Evolutionary conservation across 2,797 vertebrate genomes (phyloP).

Genomic region (Falco peregrinus): DNA sequence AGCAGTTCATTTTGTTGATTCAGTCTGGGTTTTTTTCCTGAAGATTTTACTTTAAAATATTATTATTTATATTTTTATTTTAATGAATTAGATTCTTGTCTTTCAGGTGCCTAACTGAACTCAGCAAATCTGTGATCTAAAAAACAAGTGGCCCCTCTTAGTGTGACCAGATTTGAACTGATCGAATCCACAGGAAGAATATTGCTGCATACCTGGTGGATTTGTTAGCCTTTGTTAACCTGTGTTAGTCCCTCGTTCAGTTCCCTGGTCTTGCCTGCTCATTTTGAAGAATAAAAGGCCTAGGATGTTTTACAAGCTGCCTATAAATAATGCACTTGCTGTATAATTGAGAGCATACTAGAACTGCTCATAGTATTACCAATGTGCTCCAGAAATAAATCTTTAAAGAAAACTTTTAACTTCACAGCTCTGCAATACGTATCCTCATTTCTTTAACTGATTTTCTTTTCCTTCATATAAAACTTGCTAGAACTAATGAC

Average conservation of each 20-base stretch:
- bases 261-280: background rate
- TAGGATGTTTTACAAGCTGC: slow-evolving; percentile 9
- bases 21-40: background rate
- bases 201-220: background rate
- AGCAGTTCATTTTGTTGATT: background rate
- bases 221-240: background rate
- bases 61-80: background rate
- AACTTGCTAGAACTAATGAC: background rate
- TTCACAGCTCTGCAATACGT: background rate
- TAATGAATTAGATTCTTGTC: background rate
- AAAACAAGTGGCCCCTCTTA: background rate
- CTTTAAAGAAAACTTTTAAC: background rate
- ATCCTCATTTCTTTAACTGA: background rate
- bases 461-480: background rate
- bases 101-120: background rate
- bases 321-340: slow-evolving; percentile 10
- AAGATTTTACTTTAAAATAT: background rate
- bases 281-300: slow-evolving; percentile 22
- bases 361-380: background rate
- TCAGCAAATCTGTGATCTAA: background rate
- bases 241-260: background rate
- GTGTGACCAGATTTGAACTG: background rate
- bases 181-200: background rate
- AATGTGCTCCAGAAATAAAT: slow-evolving; percentile 12
- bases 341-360: background rate